Percentiles rank a stretch among this genome's conserved stretches.
Conservation (phyloP, 2,113 vertebrate genomes). For the Regulus satrapa region DNA sequence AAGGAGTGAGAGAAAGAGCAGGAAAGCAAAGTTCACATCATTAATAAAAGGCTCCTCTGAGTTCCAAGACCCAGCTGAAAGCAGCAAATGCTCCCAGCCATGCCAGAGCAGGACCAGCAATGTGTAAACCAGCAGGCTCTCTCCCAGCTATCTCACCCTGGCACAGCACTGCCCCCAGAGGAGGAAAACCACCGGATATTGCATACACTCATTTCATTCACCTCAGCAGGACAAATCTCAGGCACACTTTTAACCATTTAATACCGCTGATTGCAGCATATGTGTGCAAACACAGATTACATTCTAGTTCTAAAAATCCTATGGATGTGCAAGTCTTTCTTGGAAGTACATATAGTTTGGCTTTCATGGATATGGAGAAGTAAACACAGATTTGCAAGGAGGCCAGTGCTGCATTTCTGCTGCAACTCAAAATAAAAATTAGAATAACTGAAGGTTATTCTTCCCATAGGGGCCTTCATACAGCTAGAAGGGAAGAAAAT, state of each 20-base stretch:
- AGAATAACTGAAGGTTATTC: not conserved
- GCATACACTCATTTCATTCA: not conserved
- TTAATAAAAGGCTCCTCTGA: not conserved
- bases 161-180: not conserved
- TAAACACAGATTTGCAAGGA: not conserved
- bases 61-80: not conserved
- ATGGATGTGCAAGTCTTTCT: not conserved
- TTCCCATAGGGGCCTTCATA: not conserved
- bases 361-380: not conserved
- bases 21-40: not conserved
- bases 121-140: not conserved
- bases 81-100: rapidly evolving
- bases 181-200: not conserved
- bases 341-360: not conserved
- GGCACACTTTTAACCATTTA: not conserved
- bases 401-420: not conserved
- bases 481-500: not conserved
- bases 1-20: not conserved
- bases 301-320: not conserved
- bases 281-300: rapidly evolving
- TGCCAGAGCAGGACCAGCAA: not conserved
- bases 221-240: not conserved
- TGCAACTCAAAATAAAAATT: not conserved
- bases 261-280: not conserved
- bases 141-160: not conserved